These are phyloP conservation scores for Odobenus rosmarus DNA, from an alignment of 2,113 vertebrate species.

Conservation along the genomic window DNA sequence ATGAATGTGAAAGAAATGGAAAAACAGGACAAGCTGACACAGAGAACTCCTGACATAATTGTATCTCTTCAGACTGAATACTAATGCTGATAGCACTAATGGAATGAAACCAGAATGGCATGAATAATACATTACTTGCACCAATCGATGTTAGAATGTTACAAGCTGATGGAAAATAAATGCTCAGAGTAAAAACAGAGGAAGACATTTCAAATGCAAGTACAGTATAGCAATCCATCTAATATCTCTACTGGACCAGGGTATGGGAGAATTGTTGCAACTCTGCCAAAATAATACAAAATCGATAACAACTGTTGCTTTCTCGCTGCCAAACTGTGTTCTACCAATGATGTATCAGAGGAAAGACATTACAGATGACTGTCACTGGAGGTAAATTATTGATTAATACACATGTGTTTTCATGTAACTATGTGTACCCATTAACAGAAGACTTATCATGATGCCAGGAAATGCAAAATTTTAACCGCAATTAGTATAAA, in stretches of 20 bases:
- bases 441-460: background rate
- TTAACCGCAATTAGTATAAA: conserved; percentile 11
- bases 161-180: conserved; percentile 82
- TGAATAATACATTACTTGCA: conserved; percentile 86
- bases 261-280: conserved; percentile 39
- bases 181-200: conserved; percentile 78
- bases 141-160: conserved; percentile 81
- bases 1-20: conserved; percentile 51
- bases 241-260: conserved; percentile 67
- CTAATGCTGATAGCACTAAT: conserved; percentile 82
- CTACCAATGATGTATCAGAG: background rate
- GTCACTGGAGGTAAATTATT: conserved; percentile 4
- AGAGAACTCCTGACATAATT: conserved; percentile 74
- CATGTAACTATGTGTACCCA: background rate
- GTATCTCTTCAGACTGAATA: conserved; percentile 73
- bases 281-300: conserved; percentile 65
- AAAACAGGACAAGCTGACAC: conserved; percentile 39
- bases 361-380: background rate
- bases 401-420: background rate
- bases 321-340: conserved; percentile 63
- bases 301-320: conserved; percentile 68
- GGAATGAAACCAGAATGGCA: conserved; percentile 83
- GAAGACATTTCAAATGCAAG: conserved; percentile 81
- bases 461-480: background rate
- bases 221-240: conserved; percentile 75